These are phyloP conservation scores for Fukomys damarensis DNA, from an alignment of 2,113 vertebrate species.

Conservation along the genomic window DNA sequence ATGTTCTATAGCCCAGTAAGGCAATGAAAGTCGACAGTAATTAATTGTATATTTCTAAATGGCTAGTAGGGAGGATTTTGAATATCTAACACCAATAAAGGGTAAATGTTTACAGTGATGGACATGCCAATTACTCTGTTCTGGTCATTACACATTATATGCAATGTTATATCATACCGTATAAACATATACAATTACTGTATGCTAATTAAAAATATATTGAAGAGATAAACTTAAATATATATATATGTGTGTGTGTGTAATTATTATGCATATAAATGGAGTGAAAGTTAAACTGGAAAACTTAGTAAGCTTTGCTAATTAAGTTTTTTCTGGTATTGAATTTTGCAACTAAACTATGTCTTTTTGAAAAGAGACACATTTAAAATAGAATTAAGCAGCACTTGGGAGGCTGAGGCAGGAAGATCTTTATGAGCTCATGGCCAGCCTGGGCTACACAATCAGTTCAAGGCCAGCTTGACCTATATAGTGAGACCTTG, in stretches of 20 bases:
- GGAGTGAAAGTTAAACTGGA: background rate
- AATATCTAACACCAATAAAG: background rate
- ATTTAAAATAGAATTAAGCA: background rate
- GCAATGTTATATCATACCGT: background rate
- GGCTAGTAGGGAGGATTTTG: background rate
- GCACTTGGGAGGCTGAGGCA: no score
- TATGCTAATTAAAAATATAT: background rate
- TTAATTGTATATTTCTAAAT: background rate
- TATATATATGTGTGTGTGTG: no score
- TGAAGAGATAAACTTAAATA: background rate
- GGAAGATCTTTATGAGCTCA: no score
- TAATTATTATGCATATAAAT: background rate
- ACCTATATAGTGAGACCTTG: no score
- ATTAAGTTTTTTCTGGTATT: slow-evolving; percentile 33
- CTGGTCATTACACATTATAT: background rate
- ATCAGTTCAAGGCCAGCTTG: no score
- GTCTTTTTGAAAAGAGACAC: background rate
- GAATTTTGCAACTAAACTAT: background rate
- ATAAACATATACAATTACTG: background rate
- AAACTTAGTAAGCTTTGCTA: background rate
- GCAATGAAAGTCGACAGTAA: background rate
- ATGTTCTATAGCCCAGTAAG: background rate
- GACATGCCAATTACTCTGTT: background rate
- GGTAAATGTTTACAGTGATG: background rate
- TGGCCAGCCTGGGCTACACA: no score